A percentile compares a stretch with the other conserved stretches of the same genome.
Conservation (phyloP, 2,888 invertebrate species). For the Eupithecia subfuscata region DNA sequence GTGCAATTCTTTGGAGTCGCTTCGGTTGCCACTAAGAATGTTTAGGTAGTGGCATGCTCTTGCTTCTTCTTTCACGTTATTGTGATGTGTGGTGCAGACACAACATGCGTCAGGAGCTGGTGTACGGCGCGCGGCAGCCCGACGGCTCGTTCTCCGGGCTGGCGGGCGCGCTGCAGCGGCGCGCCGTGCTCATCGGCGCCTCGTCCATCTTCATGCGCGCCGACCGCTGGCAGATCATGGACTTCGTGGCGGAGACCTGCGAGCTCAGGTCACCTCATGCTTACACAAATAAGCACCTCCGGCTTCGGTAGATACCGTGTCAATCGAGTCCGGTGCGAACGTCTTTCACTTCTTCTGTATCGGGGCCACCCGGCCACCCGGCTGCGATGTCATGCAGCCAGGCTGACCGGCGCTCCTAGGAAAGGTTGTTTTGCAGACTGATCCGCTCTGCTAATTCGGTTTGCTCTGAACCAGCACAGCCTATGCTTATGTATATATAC, state of each 20-base stretch:
- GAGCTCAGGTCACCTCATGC: slow-evolving; percentile 57
- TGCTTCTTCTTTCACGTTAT: not conserved
- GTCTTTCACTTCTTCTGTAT: not conserved
- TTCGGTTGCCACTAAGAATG: not conserved
- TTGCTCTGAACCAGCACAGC: too few relatives aligned
- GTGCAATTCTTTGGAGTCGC: not conserved
- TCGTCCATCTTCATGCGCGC: slow-evolving; percentile 82
- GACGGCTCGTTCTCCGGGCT: slow-evolving; percentile 85
- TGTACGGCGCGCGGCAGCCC: slow-evolving; percentile 80
- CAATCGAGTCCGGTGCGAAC: not conserved
- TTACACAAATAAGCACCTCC: not conserved
- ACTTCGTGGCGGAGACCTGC: slow-evolving; percentile 83
- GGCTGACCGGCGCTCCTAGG: not conserved
- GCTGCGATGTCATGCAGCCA: not conserved
- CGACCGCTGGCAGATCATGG: slow-evolving; percentile 80
- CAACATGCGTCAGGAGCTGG: slow-evolving; percentile 64
- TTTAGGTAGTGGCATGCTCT: not conserved
- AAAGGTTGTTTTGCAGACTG: not conserved
- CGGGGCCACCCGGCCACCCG: not conserved
- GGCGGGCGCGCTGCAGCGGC: slow-evolving; percentile 82
- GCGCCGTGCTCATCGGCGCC: slow-evolving; percentile 78
- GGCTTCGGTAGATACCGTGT: not conserved
- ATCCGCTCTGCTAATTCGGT: not conserved
- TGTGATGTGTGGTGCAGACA: slow-evolving; percentile 49
- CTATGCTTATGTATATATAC: too few relatives aligned